phyloP scores from a whole-genome alignment of 2,797 vertebrate genomes.

The Cryptoblepharus egeriae region DNA sequence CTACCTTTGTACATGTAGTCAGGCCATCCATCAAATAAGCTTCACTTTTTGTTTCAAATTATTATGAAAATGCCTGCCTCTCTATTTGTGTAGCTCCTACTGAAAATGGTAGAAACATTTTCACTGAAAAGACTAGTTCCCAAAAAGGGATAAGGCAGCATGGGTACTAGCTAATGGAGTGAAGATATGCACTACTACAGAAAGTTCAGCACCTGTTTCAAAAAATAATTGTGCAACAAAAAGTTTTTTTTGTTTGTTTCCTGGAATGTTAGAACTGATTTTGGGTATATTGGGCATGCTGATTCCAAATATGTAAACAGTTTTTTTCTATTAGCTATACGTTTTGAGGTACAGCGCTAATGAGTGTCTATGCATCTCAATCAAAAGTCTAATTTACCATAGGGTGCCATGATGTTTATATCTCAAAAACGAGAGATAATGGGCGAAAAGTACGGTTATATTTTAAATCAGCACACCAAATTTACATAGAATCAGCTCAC shows the following conservation, averaged over 20 bases:
- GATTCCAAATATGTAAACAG: too few species aligned
- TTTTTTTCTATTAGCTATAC: too few species aligned
- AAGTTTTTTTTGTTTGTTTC: background rate
- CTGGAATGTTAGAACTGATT: too few species aligned
- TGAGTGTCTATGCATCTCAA: too few species aligned
- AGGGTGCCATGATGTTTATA: too few species aligned
- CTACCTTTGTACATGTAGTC: conserved; percentile 1
- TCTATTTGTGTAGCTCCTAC: background rate
- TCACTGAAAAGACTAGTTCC: background rate
- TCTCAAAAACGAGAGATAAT: too few species aligned
- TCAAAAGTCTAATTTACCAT: too few species aligned
- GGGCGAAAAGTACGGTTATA: too few species aligned
- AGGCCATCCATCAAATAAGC: background rate
- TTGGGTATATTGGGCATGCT: too few species aligned
- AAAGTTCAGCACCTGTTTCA: background rate
- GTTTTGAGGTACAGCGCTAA: too few species aligned
- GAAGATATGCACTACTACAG: background rate
- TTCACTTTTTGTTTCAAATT: background rate
- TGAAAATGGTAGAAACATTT: background rate
- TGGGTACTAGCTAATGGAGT: background rate
- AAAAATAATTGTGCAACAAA: background rate
- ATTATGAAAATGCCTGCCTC: accelerated
- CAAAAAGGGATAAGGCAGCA: background rate
- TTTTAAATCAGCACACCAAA: too few species aligned
- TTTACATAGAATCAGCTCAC: too few species aligned